These are phyloP conservation scores for Antheraea mylitta DNA, from an alignment of 1,140 invertebrate species.

Conservation along the genomic window DNA sequence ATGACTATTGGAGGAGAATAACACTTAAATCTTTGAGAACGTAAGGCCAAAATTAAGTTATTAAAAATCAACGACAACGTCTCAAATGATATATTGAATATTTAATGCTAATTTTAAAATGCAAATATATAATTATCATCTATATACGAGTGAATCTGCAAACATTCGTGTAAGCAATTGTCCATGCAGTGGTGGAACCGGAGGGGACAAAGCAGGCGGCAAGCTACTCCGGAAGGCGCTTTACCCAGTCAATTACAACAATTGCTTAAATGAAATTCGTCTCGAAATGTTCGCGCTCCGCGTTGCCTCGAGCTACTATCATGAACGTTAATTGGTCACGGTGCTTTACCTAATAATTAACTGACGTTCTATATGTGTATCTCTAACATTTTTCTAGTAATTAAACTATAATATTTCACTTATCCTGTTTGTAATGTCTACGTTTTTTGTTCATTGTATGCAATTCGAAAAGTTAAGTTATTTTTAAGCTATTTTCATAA, in stretches of 20 bases:
- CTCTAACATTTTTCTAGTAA: constrained; percentile 31
- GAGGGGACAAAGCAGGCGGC: constrained; percentile 47
- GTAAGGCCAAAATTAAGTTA: no score
- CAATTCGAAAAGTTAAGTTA: not conserved
- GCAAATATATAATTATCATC: no score
- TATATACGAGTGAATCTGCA: not conserved
- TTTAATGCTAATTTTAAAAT: no score
- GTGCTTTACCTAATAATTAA: constrained; percentile 69
- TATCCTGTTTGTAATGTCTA: constrained; percentile 18
- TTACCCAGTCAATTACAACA: constrained; percentile 67
- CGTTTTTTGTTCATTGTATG: constrained; percentile 1
- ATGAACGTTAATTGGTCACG: constrained; percentile 70
- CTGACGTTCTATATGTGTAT: constrained; percentile 30
- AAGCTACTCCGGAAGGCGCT: constrained; percentile 58
- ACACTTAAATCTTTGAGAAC: no score
- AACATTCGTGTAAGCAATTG: not conserved
- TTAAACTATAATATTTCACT: constrained; percentile 26
- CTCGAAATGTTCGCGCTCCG: constrained; percentile 44
- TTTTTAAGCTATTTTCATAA: not conserved
- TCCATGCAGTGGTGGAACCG: not conserved
- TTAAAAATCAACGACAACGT: no score
- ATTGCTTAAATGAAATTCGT: constrained; percentile 76
- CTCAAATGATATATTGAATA: no score
- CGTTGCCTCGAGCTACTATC: constrained; percentile 28
- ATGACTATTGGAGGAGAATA: no score